phyloP scores from a whole-genome alignment of 2,797 vertebrate species.

The Gobionotothen gibberifrons region DNA sequence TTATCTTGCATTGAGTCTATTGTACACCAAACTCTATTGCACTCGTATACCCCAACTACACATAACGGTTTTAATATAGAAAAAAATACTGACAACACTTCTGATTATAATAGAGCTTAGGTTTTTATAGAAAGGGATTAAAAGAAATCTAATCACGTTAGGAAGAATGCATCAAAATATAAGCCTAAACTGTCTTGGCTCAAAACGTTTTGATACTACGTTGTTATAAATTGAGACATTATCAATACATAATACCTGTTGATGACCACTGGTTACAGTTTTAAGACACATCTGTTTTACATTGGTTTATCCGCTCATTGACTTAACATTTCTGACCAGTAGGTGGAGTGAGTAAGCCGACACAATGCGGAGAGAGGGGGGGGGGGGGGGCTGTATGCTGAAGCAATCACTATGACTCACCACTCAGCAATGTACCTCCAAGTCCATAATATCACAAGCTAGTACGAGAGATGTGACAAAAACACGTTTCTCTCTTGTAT shows the following conservation, averaged over 20 bases:
- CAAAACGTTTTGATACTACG: not conserved
- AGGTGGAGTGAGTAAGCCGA: conserved; percentile 71
- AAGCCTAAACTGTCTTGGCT: not conserved
- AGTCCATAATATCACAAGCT: conserved; percentile 67
- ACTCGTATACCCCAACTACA: not conserved
- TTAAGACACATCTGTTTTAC: not conserved
- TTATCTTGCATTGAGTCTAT: conserved; percentile 17
- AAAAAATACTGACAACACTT: not conserved
- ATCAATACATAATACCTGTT: not conserved
- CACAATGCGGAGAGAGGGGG: conserved; percentile 37
- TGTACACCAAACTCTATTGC: conserved; percentile 1
- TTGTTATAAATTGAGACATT: not conserved
- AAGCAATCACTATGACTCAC: conserved; percentile 76
- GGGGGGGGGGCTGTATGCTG: conserved; percentile 46
- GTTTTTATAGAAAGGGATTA: not conserved
- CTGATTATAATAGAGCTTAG: not conserved
- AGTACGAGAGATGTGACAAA: conserved; percentile 51
- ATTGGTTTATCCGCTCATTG: conserved; percentile 4
- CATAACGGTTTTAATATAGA: conserved; percentile 9
- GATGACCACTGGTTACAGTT: not conserved
- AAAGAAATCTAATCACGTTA: not conserved
- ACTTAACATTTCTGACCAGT: conserved; percentile 55
- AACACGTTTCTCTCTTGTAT: conserved; percentile 22
- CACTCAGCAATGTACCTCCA: conserved; percentile 69
- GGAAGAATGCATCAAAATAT: not conserved